These are phyloP conservation scores for Sinella curviseta DNA, from an alignment of 1,140 invertebrate genomes.

Conservation along the genomic window DNA sequence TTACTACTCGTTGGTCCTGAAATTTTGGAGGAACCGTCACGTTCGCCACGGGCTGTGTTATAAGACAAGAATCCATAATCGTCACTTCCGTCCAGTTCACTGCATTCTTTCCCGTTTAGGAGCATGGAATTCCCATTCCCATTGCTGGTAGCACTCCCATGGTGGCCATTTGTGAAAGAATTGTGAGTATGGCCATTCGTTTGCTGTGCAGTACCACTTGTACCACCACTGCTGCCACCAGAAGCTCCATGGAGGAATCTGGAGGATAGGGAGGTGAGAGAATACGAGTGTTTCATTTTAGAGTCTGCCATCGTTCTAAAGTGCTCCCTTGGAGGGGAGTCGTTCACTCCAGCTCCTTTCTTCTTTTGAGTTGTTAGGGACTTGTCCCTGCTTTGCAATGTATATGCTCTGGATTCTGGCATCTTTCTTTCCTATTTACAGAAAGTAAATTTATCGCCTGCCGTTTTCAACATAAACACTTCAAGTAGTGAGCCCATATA, in stretches of 20 bases:
- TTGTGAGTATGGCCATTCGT: constrained; percentile 15
- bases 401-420: constrained; percentile 8
- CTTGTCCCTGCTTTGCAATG: constrained; percentile 4
- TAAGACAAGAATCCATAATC: constrained; percentile 45
- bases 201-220: constrained; percentile 17
- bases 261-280: constrained; percentile 43
- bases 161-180: constrained; percentile 21
- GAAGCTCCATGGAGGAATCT: constrained; percentile 33
- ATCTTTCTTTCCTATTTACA: neutral
- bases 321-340: constrained; percentile 16
- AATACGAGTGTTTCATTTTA: constrained; percentile 46
- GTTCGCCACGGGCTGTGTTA: constrained; percentile 20
- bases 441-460: neutral
- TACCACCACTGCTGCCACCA: neutral
- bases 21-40: constrained; percentile 7
- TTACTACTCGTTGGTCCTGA: constrained; percentile 1
- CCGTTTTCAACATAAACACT: too few species aligned
- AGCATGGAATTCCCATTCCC: constrained; percentile 8
- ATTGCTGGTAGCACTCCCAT: neutral
- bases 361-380: constrained; percentile 11
- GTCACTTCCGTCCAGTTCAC: constrained; percentile 31
- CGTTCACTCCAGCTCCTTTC: neutral
- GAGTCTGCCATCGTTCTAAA: constrained; percentile 42
- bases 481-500: too few species aligned
- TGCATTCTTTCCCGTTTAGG: neutral